phyloP scores from a whole-genome alignment of 2,888 invertebrate species.

The Abrostola triplasia region DNA sequence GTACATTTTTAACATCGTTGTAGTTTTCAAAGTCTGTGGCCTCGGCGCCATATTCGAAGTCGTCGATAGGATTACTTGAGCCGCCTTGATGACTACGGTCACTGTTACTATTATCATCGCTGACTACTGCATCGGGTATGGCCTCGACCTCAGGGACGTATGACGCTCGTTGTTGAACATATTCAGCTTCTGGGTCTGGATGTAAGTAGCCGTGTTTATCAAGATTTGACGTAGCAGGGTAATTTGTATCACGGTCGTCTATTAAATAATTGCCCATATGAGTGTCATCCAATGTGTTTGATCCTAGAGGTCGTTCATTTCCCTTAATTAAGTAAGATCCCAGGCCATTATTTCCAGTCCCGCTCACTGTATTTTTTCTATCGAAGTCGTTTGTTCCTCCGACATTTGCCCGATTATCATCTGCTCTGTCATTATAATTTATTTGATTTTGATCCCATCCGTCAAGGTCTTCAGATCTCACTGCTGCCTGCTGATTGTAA shows the following conservation, averaged over 20 bases:
- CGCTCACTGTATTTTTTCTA: not conserved
- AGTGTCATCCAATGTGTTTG: not conserved
- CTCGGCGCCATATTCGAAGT: not conserved
- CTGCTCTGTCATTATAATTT: constrained; percentile 6
- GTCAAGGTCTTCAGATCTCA: not conserved
- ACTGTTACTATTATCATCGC: not conserved
- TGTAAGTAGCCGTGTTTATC: constrained; percentile 1
- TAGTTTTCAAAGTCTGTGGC: not conserved
- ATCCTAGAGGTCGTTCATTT: no score
- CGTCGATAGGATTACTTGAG: not conserved
- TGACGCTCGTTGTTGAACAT: not conserved
- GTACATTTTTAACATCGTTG: not conserved
- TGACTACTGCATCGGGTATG: not conserved
- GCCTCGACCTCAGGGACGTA: not conserved
- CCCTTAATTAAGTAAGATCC: not conserved
- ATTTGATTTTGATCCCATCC: not conserved
- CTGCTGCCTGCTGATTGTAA: not conserved
- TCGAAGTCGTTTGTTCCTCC: constrained; percentile 3
- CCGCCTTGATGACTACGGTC: not conserved
- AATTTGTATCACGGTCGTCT: not conserved
- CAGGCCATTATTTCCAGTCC: not conserved
- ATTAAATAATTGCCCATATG: not conserved
- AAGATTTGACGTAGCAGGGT: not conserved
- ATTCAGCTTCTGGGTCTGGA: constrained; percentile 12
- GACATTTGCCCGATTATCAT: not conserved